phyloP scores from a whole-genome alignment of 2,888 invertebrate species.

The Magallana nippona region DNA sequence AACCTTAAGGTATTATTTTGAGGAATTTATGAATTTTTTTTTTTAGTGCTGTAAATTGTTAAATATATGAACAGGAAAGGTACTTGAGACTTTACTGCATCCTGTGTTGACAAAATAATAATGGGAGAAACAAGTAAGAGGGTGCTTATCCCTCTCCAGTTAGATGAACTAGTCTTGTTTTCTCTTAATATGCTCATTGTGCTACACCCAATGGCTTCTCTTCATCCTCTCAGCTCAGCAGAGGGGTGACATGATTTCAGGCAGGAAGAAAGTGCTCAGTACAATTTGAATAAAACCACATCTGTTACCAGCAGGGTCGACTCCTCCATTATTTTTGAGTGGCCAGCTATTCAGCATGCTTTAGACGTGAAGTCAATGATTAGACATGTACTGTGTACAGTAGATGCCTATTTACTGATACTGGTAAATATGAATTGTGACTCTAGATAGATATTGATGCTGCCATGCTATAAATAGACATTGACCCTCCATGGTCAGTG shows the following conservation, averaged over 20 bases:
- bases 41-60: not conserved
- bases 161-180: not conserved
- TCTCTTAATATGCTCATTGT: not conserved
- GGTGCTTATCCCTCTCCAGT: constrained; percentile 22
- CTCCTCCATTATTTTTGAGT: not conserved
- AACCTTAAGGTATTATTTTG: not conserved
- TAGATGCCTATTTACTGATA: too few relatives aligned
- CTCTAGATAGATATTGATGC: not conserved
- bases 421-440: too few relatives aligned
- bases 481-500: constrained; percentile 4
- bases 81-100: constrained; percentile 18
- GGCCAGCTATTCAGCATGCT: not conserved
- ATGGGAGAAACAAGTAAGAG: not conserved
- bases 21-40: not conserved
- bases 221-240: not conserved
- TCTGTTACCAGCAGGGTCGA: constrained; percentile 3
- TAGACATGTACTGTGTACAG: not conserved
- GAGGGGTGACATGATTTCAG: not conserved
- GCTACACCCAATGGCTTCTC: not conserved
- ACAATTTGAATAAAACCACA: constrained; percentile 1
- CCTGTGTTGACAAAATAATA: not conserved
- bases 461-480: not conserved
- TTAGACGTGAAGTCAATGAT: not conserved
- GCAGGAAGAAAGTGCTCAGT: constrained; percentile 2
- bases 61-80: not conserved